Base-by-base conservation (phyloP, 37 sponge, comb jelly and placozoan species). In the Cliona cf. orientalis region DNA sequence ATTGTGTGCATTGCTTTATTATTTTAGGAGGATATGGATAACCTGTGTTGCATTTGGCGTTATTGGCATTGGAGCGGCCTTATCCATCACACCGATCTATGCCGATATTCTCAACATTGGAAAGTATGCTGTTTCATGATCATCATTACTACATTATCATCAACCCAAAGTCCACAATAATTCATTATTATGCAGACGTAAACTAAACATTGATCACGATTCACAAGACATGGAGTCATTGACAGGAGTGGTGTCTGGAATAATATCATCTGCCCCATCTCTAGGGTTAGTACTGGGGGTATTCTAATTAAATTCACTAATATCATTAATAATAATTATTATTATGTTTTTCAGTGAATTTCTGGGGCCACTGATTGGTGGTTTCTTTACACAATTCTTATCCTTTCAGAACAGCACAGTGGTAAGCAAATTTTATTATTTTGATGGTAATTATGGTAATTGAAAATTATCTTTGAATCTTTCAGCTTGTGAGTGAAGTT, bases 261-360 rank as follows among this genome's bases (percentile, higher is more conserved):
- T 78, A 2, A 37, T 41, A 3, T 85, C 86, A 1, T 64, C 86
- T 21, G 6, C 86, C 32, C 19, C 71, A 11, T 77, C 78, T 3
- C 57, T 76, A 19, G 86, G 86, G 86, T 85, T 25, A 70, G 86
- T n/a, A n/a, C n/a, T n/a, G n/a, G n/a, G n/a, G n/a, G n/a, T n/a
- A n/a, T n/a, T n/a, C n/a, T n/a, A n/a, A n/a, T n/a, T n/a, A n/a
- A n/a, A n/a, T n/a, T n/a, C n/a, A n/a, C n/a, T n/a, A n/a, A n/a
- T n/a, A n/a, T n/a, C n/a, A n/a, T n/a, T n/a, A n/a, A n/a, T n/a
- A n/a, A n/a, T n/a, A n/a, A n/a, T n/a, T n/a, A n/a, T n/a, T n/a
- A n/a, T n/a, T n/a, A n/a, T n/a, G n/a, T 59, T 75, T 11, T 58
- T 9, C 46, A 86, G 86, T 26, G 88, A 80, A 58, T 76, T 87